Base-by-base conservation (phyloP, 2,888 invertebrate genomes). In the Micoletzkya japonica region DNA sequence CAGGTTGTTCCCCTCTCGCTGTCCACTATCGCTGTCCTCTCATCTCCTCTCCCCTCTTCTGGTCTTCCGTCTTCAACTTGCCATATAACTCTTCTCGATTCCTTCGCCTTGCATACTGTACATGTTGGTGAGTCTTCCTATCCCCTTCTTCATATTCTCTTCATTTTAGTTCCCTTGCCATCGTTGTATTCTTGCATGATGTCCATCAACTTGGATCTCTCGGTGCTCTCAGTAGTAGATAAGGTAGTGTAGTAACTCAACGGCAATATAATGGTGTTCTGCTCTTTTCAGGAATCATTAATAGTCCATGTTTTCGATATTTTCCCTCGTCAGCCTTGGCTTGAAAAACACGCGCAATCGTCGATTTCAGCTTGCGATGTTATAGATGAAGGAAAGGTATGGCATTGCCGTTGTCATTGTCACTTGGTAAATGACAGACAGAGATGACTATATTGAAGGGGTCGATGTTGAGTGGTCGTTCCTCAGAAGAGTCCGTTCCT, bases 51-150 rank as follows among this genome's bases (percentile, higher is more conserved):
- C n/a, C n/a, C n/a, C n/a, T n/a, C n/a, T n/a, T n/a, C n/a, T n/a
- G n/a, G n/a, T n/a, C n/a, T n/a, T n/a, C n/a, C n/a, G n/a, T n/a
- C n/a, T n/a, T n/a, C n/a, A n/a, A 26, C 58, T 58, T 34, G n/a
- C 58, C 20, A 58, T 58, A 34, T 58, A 10, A 39, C 39, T 60
- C 39, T 60, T 14, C 39, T 39, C 44, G 30, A 44, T 32, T 28
- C 60, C 10, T 3, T 28, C 2, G 37, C 60, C 17, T 28, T 60
- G 4, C 32, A 60, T 28, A 30, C 30, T 60, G 39, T 60, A n/a
- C 28, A 60, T 60, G 20, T 20, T 28, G 14, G 60, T 60, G 1
- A 60, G 39, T 60, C 6, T 24, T n/a, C 6, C 6, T n/a, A n/a
- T n/a, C n/a, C 17, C 39, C 7, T 7, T 39, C 17, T 10, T 10